Percentiles rank a stretch among this genome's conserved stretches.
Evolutionary conservation across 2,888 invertebrate genomes (phyloP).

Genomic region (Folsomia candida): DNA sequence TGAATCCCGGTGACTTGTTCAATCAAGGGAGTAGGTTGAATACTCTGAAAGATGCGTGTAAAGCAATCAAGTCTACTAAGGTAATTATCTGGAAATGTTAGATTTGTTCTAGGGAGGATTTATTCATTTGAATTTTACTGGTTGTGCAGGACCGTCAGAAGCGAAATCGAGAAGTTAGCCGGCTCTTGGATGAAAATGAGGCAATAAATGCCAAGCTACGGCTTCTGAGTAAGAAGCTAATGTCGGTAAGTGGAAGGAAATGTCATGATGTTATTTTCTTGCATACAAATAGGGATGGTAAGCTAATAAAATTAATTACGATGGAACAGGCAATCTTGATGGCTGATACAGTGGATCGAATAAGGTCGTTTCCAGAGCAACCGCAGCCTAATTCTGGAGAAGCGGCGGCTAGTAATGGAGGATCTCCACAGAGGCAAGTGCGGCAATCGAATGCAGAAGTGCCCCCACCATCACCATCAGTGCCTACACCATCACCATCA

Average conservation of each 20-base stretch:
- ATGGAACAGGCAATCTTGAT: too few species aligned
- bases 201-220: neutral
- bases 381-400: too few species aligned
- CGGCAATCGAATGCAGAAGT: too few species aligned
- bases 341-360: too few species aligned
- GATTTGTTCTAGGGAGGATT: neutral
- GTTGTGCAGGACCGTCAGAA: neutral
- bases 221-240: neutral
- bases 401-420: too few species aligned
- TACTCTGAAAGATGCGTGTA: neutral
- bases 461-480: too few species aligned
- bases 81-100: neutral
- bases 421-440: too few species aligned
- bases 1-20: neutral
- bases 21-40: neutral
- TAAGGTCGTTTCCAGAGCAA: too few species aligned
- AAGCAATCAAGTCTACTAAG: neutral
- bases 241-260: neutral
- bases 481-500: too few species aligned
- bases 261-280: neutral
- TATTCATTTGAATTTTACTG: neutral
- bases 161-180: neutral
- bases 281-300: too few species aligned
- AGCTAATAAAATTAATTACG: too few species aligned
- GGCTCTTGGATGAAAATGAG: neutral